Evolutionary conservation across 2,113 vertebrate genomes (phyloP).

Genomic region (Acrocephalus kingi): DNA sequence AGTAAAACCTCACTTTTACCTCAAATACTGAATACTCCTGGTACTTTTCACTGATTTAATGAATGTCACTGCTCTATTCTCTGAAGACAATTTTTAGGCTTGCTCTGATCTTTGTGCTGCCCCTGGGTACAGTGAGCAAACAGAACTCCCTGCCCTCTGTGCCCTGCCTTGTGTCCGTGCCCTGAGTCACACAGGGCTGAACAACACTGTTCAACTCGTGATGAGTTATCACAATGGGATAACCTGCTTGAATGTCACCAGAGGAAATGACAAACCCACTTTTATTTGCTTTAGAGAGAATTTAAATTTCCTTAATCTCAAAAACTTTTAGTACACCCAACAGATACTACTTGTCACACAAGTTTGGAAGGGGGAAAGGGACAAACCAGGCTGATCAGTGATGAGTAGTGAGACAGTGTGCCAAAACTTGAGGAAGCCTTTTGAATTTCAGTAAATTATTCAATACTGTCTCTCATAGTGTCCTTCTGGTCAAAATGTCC

Average conservation of each 20-base stretch:
- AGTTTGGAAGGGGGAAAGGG: not conserved
- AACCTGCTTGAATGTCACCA: not conserved
- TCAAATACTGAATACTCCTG: not conserved
- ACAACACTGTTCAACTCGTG: fast-evolving
- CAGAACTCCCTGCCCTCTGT: not conserved
- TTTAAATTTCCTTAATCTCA: not conserved
- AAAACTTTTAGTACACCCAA: not conserved
- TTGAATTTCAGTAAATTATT: not conserved
- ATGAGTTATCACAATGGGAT: not conserved
- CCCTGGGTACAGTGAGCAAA: not conserved
- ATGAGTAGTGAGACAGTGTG: not conserved
- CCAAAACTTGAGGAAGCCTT: not conserved
- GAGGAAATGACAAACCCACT: not conserved
- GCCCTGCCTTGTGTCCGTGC: not conserved
- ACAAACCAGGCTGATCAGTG: not conserved
- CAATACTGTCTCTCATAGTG: not conserved
- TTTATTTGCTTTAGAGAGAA: not conserved
- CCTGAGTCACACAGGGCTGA: not conserved
- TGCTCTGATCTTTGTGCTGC: not conserved
- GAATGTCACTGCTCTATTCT: not conserved
- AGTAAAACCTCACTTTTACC: not conserved
- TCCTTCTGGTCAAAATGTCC: not conserved
- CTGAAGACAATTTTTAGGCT: not conserved
- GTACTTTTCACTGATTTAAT: not conserved
- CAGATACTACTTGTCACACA: fast-evolving